Evolutionary conservation across 2,888 invertebrate genomes (phyloP).

Genomic region (Holacanthella duospinosa): DNA sequence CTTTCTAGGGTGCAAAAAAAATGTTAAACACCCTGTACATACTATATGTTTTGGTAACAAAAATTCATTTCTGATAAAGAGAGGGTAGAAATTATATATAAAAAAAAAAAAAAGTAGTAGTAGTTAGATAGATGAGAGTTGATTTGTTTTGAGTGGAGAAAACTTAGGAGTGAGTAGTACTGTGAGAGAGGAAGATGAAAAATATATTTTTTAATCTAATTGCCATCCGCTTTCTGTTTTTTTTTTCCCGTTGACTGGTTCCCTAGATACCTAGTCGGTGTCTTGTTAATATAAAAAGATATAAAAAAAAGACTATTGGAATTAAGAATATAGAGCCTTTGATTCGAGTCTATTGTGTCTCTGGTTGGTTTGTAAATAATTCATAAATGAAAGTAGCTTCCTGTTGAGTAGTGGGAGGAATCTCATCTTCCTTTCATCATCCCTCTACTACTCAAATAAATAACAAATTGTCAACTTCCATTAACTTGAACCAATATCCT

Average conservation of each 20-base stretch:
- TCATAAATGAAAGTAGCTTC: conserved; percentile 8
- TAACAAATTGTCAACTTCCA: conserved; percentile 14
- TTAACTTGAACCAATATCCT: conserved; percentile 13
- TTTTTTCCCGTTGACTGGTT: conserved; percentile 1
- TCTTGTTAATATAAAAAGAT: background rate
- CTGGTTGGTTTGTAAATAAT: conserved; percentile 8
- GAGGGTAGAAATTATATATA: background rate
- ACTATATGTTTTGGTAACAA: too few species aligned
- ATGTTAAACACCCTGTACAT: too few species aligned
- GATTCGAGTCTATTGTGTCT: background rate
- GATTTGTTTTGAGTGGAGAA: background rate
- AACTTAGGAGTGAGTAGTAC: too few species aligned
- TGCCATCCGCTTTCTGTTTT: conserved; percentile 1
- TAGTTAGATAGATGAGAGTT: background rate
- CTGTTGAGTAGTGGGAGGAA: too few species aligned
- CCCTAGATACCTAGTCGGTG: background rate
- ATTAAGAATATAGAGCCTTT: background rate
- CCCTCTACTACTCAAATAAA: conserved; percentile 1
- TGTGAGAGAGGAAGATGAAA: background rate
- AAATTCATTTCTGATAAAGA: too few species aligned
- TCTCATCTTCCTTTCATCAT: conserved; percentile 5
- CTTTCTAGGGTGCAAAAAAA: too few species aligned
- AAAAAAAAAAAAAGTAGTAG: background rate
- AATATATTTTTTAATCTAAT: conserved; percentile 4
- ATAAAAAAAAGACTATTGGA: background rate